Evolutionary conservation across 2,797 vertebrate species (phyloP), one percentile per base, ranked within the genome.

Genomic region (Ctenopoma kingsleyae): DNA sequence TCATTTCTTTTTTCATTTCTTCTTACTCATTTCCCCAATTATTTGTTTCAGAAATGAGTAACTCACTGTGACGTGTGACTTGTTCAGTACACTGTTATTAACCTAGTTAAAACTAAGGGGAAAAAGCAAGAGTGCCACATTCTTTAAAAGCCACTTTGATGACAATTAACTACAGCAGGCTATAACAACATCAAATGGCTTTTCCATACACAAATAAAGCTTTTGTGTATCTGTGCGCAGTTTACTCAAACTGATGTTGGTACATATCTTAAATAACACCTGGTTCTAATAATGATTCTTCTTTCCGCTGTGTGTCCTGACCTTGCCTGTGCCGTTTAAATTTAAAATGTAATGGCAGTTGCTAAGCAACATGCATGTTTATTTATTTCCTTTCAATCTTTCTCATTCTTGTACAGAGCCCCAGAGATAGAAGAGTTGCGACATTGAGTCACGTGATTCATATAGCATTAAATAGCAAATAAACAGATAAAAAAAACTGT

Each of bases 321-420:
- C 81, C 77, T 80, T 60, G 47, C 20, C 36, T 9, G 38, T 52
- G 59, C 44, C 12, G 69, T 69, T 83, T 77, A 58, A 53, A 76
- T 78, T 41, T 57, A 10, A 80, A 74, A 66, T 13, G 57, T 70
- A 73, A 67, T 53, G 41, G 48, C 68, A 77, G 78, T 86, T 87
- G 84, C 81, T 86, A 61, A 74, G 85, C 86, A 88, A 89, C 88
- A 53, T 71, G 54, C 62, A 67, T 52, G 49, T 82, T 89, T 87
- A 76, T 80, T 87, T 80, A 76, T 80, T 87, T 80, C 67, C 74
- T 84, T 86, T 82, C 56, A 77, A 78, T 72, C 68, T 62, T 68
- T 81, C 71, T 81, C 71, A 76, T 73, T 68, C 38, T 52, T 27
- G 30, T 32, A 8, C 30, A 32, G 30, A 32, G 7, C 30, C 8